These are phyloP conservation scores for Tenrec ecaudatus DNA, from an alignment of 2,113 vertebrate species.

Conservation along the genomic window DNA sequence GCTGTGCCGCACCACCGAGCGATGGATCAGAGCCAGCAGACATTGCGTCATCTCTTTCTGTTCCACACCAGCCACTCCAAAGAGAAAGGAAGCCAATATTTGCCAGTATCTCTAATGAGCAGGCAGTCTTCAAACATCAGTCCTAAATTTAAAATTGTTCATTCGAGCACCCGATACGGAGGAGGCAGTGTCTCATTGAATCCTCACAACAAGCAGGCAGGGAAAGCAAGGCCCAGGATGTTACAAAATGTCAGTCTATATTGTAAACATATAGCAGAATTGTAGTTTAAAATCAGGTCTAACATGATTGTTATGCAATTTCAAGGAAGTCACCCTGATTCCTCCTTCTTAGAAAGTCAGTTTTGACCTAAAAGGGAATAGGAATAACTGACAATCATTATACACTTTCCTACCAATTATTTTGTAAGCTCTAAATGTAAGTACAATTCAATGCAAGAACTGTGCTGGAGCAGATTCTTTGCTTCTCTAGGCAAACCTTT, in stretches of 20 bases:
- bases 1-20: not conserved
- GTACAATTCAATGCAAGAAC: slow-evolving; percentile 6
- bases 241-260: not conserved
- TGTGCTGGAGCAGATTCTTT: slow-evolving; percentile 6
- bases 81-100: not conserved
- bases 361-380: not conserved
- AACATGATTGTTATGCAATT: not conserved
- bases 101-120: not conserved
- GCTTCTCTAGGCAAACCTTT: not conserved
- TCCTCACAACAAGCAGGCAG: not conserved
- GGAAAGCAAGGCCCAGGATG: not conserved
- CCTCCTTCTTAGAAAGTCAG: not conserved
- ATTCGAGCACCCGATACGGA: not conserved
- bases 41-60: not conserved
- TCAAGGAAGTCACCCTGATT: not conserved
- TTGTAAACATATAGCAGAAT: not conserved
- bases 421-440: slow-evolving; percentile 56
- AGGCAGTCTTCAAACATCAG: not conserved
- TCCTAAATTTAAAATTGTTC: slow-evolving; percentile 24
- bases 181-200: not conserved
- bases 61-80: not conserved
- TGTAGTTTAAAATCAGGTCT: slow-evolving; percentile 29
- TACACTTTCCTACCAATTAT: not conserved
- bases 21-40: not conserved
- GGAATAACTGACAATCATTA: not conserved